Percentiles rank a stretch among this genome's conserved stretches.
Evolutionary conservation across 1,140 invertebrate species (phyloP).

Genomic region (Lysiphlebus fabarum): DNA sequence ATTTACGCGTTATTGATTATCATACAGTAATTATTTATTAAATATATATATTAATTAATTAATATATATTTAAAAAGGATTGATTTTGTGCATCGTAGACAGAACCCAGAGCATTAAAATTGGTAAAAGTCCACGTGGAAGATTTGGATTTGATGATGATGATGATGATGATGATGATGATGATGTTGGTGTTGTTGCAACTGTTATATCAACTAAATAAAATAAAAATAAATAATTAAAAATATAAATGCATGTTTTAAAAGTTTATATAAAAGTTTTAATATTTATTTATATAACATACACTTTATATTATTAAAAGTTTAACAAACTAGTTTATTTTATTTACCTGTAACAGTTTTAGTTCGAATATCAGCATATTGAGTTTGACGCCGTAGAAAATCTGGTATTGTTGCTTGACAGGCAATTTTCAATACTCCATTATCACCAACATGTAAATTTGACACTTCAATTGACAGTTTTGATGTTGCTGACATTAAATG

Average conservation of each 20-base stretch:
- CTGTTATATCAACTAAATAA: conserved; percentile 46
- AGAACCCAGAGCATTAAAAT: conserved; percentile 38
- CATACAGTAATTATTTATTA: too few species aligned
- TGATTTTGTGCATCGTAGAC: conserved; percentile 42
- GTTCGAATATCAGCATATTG: conserved; percentile 68
- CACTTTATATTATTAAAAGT: too few species aligned
- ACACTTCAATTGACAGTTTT: conserved; percentile 62
- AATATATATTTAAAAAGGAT: conserved; percentile 41
- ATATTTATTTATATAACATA: too few species aligned
- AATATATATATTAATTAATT: conserved; percentile 14
- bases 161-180: conserved; percentile 28
- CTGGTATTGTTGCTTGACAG: conserved; percentile 71
- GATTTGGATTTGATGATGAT: conserved; percentile 38
- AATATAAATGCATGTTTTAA: conserved; percentile 12
- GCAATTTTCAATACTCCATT: conserved; percentile 67
- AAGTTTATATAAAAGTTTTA: too few species aligned
- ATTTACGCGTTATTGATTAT: conserved; percentile 8
- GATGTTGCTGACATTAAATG: conserved; percentile 40
- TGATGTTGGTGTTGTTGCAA: conserved; percentile 36
- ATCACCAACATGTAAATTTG: conserved; percentile 61
- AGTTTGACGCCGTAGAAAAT: conserved; percentile 60
- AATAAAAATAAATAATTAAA: conserved; percentile 25
- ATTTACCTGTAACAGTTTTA: conserved; percentile 64
- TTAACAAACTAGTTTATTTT: too few species aligned
- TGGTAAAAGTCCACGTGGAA: conserved; percentile 37